Evolutionary conservation across 2,113 vertebrate genomes (phyloP).

Genomic region (Sakesphorus luctuosus): DNA sequence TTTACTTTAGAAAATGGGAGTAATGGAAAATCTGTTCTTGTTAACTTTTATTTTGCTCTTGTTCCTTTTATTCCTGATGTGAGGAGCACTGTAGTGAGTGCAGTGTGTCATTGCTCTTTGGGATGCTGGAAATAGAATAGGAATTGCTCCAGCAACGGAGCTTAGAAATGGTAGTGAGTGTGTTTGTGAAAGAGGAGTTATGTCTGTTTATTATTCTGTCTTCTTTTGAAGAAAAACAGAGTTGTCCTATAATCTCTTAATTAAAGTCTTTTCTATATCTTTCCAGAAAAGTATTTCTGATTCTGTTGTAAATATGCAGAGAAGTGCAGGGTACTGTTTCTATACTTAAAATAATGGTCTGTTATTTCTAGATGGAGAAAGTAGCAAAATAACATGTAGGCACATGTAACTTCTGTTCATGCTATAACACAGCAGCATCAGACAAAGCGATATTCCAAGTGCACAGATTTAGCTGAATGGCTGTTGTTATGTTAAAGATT

Average conservation of each 20-base stretch:
- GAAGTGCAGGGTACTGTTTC: background rate
- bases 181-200: conserved; percentile 42
- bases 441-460: accelerated
- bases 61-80: conserved; percentile 31
- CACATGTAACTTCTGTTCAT: background rate
- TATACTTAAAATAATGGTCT: background rate
- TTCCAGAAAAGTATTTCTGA: conserved; percentile 25
- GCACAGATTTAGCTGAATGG: background rate
- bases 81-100: background rate
- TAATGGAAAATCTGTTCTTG: conserved; percentile 38
- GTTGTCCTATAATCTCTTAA: conserved; percentile 27
- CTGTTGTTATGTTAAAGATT: background rate
- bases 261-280: conserved; percentile 4
- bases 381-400: background rate
- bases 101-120: conserved; percentile 47
- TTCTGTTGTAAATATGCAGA: conserved; percentile 23
- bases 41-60: conserved; percentile 29
- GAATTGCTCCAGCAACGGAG: conserved; percentile 42
- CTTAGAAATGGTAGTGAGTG: background rate
- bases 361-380: background rate
- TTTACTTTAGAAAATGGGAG: conserved; percentile 50
- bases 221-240: conserved; percentile 53
- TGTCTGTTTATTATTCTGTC: conserved; percentile 62
- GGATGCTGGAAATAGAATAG: conserved; percentile 53
- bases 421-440: background rate